phyloP scores from a whole-genome alignment of 1,140 invertebrate genomes.

The Drosophila equinoxialis region DNA sequence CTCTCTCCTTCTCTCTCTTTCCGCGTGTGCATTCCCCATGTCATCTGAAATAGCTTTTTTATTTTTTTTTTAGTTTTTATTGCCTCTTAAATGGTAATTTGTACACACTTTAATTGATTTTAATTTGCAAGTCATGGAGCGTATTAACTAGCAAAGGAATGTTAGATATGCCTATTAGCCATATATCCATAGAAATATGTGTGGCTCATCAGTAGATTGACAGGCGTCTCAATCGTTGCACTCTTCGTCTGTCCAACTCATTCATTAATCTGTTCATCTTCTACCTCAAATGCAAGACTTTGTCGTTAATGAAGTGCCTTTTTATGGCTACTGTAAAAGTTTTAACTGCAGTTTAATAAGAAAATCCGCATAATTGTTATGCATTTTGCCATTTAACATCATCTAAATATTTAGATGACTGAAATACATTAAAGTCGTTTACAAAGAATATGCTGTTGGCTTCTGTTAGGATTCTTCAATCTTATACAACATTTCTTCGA shows the following conservation, averaged over 20 bases:
- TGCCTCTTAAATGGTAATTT: conserved; percentile 8
- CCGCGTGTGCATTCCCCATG: conserved; percentile 16
- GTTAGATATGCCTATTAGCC: conserved; percentile 13
- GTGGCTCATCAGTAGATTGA: not conserved
- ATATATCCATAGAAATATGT: not conserved
- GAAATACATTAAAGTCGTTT: not conserved
- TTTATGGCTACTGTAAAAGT: too few species aligned
- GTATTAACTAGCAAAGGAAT: conserved; percentile 15
- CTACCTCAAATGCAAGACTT: too few species aligned
- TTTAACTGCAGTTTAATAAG: too few species aligned
- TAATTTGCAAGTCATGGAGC: conserved; percentile 18
- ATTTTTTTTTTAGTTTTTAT: not conserved
- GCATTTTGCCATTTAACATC: not conserved
- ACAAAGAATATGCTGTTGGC: too few species aligned
- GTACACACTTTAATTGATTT: conserved; percentile 11
- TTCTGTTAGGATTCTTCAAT: too few species aligned
- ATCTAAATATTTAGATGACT: not conserved
- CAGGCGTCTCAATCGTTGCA: too few species aligned
- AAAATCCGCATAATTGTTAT: too few species aligned
- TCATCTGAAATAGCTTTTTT: conserved; percentile 12
- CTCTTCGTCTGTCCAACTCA: too few species aligned
- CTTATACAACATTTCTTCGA: too few species aligned
- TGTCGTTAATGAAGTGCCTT: too few species aligned
- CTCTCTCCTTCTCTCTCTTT: not conserved
- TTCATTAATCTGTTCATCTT: too few species aligned